Evolutionary conservation across 2,888 invertebrate genomes (phyloP).

Genomic region (Acrobasis suavella): DNA sequence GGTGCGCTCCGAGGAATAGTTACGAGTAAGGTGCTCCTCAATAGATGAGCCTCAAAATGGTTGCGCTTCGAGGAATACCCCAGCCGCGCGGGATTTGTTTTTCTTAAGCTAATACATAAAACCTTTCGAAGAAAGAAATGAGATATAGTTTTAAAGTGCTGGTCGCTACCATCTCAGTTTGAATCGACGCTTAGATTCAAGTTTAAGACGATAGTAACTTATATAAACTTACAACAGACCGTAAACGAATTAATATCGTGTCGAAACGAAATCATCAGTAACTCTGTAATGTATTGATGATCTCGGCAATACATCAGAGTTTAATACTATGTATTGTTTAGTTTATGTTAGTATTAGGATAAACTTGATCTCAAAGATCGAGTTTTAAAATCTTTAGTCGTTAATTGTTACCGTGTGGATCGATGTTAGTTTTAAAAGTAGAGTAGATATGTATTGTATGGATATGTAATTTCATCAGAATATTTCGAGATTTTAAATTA

Average conservation of each 20-base stretch:
- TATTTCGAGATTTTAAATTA: too few species aligned
- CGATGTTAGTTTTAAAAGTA: not conserved
- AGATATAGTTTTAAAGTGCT: too few species aligned
- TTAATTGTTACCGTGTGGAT: constrained; percentile 1
- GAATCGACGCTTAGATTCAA: too few species aligned
- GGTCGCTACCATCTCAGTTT: too few species aligned
- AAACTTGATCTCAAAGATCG: not conserved
- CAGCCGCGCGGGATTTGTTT: too few species aligned
- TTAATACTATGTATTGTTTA: constrained; percentile 3
- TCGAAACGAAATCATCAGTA: not conserved
- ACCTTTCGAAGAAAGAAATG: too few species aligned
- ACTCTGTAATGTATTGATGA: not conserved
- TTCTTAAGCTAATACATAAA: too few species aligned
- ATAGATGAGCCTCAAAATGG: too few species aligned
- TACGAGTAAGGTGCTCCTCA: too few species aligned
- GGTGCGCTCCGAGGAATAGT: too few species aligned
- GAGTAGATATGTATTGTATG: not conserved
- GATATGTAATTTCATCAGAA: not conserved
- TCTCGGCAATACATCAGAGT: not conserved
- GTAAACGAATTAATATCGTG: not conserved
- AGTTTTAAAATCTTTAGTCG: not conserved
- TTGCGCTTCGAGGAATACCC: too few species aligned
- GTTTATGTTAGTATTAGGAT: not conserved
- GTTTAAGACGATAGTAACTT: too few species aligned
- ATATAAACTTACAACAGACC: not conserved